Base-by-base conservation (phyloP, 2,113 vertebrate species). In the Gyps fulvus region DNA sequence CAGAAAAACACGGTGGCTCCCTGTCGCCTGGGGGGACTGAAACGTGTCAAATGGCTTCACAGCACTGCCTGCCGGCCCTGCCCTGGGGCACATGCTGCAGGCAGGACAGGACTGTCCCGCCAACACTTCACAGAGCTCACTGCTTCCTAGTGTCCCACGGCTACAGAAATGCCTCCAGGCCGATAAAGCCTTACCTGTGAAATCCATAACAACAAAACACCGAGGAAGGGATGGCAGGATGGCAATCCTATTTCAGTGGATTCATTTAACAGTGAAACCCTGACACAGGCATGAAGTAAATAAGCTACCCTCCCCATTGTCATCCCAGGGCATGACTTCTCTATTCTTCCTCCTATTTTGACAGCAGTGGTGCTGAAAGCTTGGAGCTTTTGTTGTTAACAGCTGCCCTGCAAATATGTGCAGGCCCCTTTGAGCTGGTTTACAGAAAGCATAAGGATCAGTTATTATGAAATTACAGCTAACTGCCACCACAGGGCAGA, bases 81-180 rank as follows among this genome's bases (percentile, higher is more conserved):
- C 19, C n/a, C 49, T 17, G n/a, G n/a, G 31, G 6, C 13, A 22
- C 8, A 8, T 0, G 6, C 36, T 16, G 29, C 62, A 32, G 63
- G 58, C 23, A 54, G 43, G 27, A 78, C 23, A 5, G 1, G 6
- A 21, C 17, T 15, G 38, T 50, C 57, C 7, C 2, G 0, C 9
- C 23, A 14, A 17, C 1, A 32, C 67, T 70, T 45, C 31, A 11
- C 72, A n/a, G 65, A 79, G 4, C 26, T 70, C 81, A 5, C 7
- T 27, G 52, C 50, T 83, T 40, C 45, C 16, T 10, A 4, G 43
- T 14, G 21, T 82, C n/a, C 70, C 0, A 0, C 2, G 5, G 29
- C 65, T 57, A 14, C 0, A 0, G 62, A 71, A 54, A 21, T 22
- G 52, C 31, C 29, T 66, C 57, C 0, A 3, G 54, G 55, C 34